phyloP scores from a whole-genome alignment of 1,140 invertebrate genomes.

The Cheumatopsyche charites region DNA sequence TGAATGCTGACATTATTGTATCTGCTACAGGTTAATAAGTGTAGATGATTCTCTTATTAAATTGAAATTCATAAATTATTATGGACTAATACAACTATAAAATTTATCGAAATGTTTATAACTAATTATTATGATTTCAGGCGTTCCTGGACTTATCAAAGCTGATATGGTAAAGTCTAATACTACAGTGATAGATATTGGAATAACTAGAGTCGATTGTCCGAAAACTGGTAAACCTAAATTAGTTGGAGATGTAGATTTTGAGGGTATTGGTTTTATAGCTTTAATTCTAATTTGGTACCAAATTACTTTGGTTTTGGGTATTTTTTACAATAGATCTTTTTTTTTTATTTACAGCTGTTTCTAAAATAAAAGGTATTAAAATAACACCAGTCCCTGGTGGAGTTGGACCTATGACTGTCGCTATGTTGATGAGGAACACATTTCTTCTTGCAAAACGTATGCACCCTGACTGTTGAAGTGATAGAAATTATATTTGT shows the following conservation, averaged over 20 bases:
- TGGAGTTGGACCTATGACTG: constrained; percentile 89
- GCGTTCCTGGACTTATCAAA: constrained; percentile 79
- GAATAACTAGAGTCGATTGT: constrained; percentile 76
- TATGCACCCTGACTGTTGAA: no score
- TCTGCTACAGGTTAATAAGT: constrained; percentile 69
- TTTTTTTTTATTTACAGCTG: constrained; percentile 61
- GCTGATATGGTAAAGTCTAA: constrained; percentile 88
- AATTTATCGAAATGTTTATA: no score
- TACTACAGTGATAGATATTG: constrained; percentile 87
- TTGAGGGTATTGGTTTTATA: constrained; percentile 64
- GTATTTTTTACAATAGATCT: background rate
- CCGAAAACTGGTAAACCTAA: constrained; percentile 69
- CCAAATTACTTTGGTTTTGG: no score
- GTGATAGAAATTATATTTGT: background rate
- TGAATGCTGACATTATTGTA: constrained; percentile 82
- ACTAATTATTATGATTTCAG: constrained; percentile 54
- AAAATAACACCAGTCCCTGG: constrained; percentile 87
- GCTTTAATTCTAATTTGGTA: no score
- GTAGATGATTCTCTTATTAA: no score
- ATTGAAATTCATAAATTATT: no score
- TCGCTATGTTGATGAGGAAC: constrained; percentile 87
- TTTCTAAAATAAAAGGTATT: constrained; percentile 75
- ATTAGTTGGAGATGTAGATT: constrained; percentile 90
- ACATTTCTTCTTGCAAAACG: constrained; percentile 73
- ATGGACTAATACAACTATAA: no score